Conservation (phyloP, 2,888 invertebrate genomes). For the Pollenia angustigena region DNA sequence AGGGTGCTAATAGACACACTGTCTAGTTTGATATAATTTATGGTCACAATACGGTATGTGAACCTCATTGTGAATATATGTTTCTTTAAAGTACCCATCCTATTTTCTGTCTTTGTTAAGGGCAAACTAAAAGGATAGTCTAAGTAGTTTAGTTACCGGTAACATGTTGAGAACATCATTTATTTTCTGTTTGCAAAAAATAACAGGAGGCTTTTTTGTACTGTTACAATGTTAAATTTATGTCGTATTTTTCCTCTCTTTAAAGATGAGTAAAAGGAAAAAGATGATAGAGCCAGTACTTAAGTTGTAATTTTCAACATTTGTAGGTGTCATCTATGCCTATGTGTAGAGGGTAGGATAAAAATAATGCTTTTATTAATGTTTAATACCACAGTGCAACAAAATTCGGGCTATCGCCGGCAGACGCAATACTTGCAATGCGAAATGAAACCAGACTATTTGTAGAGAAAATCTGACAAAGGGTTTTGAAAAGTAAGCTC, state of each 20-base stretch:
- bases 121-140: slow-evolving; percentile 26
- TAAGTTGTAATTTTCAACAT: slow-evolving; percentile 57
- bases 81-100: background rate
- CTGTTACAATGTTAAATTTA: background rate
- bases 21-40: slow-evolving; percentile 29
- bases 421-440: no score
- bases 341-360: background rate
- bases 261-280: background rate
- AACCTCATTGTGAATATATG: slow-evolving; percentile 49
- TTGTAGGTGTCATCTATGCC: slow-evolving; percentile 14
- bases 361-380: background rate
- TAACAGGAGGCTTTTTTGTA: slow-evolving; percentile 23
- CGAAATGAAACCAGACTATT: no score
- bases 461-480: no score
- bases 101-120: slow-evolving; percentile 19
- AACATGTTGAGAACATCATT: slow-evolving; percentile 56
- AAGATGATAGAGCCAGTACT: slow-evolving; percentile 27
- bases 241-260: slow-evolving; percentile 16
- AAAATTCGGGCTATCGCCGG: no score
- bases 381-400: no score
- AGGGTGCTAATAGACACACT: slow-evolving; percentile 70
- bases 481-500: no score
- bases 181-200: slow-evolving; percentile 20
- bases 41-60: slow-evolving; percentile 51
- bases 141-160: slow-evolving; percentile 50